Conservation (phyloP, 2,113 vertebrate species). For the Tetrax tetrax region DNA sequence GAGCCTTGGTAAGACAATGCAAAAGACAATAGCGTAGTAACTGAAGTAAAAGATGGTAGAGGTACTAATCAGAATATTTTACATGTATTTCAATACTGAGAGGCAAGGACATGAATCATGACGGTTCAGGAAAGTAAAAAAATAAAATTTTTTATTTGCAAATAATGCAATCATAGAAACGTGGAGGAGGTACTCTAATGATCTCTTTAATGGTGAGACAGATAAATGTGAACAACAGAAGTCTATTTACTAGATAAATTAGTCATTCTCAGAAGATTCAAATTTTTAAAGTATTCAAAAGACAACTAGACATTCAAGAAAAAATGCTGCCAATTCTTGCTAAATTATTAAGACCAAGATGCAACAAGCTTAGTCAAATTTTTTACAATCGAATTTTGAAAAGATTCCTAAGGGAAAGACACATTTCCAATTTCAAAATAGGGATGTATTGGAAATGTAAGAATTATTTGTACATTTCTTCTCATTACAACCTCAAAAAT, state of each 20-base stretch:
- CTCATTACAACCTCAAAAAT: background rate
- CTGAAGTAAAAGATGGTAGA: background rate
- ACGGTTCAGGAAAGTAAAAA: background rate
- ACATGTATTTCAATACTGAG: background rate
- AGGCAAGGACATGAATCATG: background rate
- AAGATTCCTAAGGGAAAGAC: background rate
- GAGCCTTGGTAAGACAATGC: background rate
- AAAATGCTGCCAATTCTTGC: background rate
- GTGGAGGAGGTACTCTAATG: slow-evolving; percentile 25
- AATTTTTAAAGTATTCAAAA: background rate
- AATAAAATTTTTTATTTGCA: slow-evolving; percentile 21
- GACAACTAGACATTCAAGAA: background rate
- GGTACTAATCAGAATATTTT: slow-evolving; percentile 1
- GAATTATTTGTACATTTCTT: background rate
- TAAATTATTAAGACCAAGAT: background rate
- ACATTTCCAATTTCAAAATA: background rate
- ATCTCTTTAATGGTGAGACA: background rate
- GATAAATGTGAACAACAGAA: slow-evolving; percentile 18
- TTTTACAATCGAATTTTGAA: background rate
- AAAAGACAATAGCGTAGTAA: background rate
- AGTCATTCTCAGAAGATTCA: background rate
- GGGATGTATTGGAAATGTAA: background rate
- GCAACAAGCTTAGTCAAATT: background rate
- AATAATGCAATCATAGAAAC: slow-evolving; percentile 12
- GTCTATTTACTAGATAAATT: slow-evolving; percentile 14